Evolutionary conservation across 2,113 vertebrate genomes (phyloP), one percentile per base, ranked within the genome.

Genomic region (Morone saxatilis): DNA sequence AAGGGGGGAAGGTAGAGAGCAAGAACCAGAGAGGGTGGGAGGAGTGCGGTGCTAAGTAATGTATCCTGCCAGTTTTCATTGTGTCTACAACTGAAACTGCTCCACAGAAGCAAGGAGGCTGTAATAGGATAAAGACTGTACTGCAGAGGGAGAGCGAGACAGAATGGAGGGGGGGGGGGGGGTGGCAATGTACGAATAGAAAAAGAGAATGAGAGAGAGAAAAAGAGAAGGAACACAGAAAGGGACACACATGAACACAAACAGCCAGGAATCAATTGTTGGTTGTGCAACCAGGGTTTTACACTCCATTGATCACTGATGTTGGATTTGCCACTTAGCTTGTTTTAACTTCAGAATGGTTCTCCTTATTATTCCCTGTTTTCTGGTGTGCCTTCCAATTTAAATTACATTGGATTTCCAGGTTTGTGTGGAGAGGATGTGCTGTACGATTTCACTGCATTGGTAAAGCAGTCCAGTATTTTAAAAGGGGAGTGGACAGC

Each of bases 61-160:
- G 90, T 88, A 84, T 84, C 88, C 89, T 94, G 92, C 93, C 93
- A 94, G 84, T 91, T 94, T 89, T 90, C 90, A 93, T 93, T 92
- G 84, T 92, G 88, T 91, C 90, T 80, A 74, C 89, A 81, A 81
- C 66, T 62, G 66, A 86, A 93, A 84, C 56, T 78, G 86, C 86
- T 89, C 66, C 77, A 77, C 86, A 73, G 80, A 89, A 88, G 86
- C 82, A 90, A 78, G 68, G 71, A 89, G 78, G 87, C 86, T 82
- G 78, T 93, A 93, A 94, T 86, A 79, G 91, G 89, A 93, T 93
- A 91, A 94, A 93, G 87, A 91, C 88, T 91, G 84, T 83, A 78
- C 90, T 85, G 89, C 81, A 80, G 90, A 76, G 76, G 62, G 76
- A 81, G 78, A 76, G 76, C 8, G 20, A 53, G 56, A 19, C 31